Conservation (phyloP, 2,888 invertebrate genomes). For the Eurytoma californica region DNA sequence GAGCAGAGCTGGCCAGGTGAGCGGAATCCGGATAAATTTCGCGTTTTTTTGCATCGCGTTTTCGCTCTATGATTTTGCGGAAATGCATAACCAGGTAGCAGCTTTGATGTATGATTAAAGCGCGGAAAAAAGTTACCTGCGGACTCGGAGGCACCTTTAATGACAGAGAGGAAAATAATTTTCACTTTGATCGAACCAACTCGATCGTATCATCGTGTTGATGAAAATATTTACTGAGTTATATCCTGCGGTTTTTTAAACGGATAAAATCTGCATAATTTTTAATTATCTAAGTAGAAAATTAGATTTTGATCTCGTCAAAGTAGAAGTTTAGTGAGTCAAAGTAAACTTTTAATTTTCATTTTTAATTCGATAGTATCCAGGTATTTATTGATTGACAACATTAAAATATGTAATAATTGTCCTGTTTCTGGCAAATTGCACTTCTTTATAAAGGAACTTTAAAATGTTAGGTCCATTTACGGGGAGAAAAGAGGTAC, state of each 20-base stretch:
- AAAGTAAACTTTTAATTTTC: background rate
- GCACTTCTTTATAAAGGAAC: too few relatives aligned
- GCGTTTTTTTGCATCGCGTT: background rate
- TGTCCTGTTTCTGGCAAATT: too few relatives aligned
- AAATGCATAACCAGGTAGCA: background rate
- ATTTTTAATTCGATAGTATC: too few relatives aligned
- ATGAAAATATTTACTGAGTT: background rate
- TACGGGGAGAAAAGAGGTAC: too few relatives aligned
- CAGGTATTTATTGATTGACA: too few relatives aligned
- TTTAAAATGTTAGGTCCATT: too few relatives aligned
- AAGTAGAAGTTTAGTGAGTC: background rate
- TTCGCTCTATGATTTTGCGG: background rate
- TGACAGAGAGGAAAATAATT: conserved; percentile 1
- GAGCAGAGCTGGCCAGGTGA: background rate
- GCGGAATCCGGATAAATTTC: background rate
- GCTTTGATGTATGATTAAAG: conserved; percentile 24
- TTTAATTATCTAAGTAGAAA: too few relatives aligned
- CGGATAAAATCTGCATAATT: too few relatives aligned
- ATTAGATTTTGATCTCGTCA: too few relatives aligned
- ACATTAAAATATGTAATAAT: too few relatives aligned
- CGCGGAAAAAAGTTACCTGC: background rate
- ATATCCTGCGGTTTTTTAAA: too few relatives aligned
- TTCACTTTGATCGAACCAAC: conserved; percentile 5
- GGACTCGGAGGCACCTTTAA: background rate
- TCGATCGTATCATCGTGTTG: background rate